Evolutionary conservation across 1,140 invertebrate genomes (phyloP), one percentile per base, ranked within the genome.

Genomic region (Heliconius eleuchia): DNA sequence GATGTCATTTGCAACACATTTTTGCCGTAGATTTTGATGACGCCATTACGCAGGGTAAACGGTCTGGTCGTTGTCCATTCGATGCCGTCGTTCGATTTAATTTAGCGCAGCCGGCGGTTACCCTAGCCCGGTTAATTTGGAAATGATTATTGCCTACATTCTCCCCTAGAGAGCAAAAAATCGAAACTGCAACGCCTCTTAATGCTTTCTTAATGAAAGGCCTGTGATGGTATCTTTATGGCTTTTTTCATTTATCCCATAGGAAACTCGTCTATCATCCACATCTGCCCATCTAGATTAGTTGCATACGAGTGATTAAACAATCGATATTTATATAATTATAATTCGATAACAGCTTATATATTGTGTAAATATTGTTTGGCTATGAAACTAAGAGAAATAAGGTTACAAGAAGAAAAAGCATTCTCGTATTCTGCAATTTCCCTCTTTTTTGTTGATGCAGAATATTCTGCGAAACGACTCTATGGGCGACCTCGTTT

Each of bases 111-210:
- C 89, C 88, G 89, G 86, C 82, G 83, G 86, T 86, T 86, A 79
- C 85, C 88, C 83, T 82, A 80, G 84, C 87, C 55, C 82, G 89
- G 87, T 91, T 93, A 91, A 93, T 93, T 91, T 89, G 85, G 88
- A 91, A 91, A 93, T 93, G 91, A 93, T 93, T 92, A 91, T 87
- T 90, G 84, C 87, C 86, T 82, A 84, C 77, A 83, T 83, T 84
- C 82, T 78, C 85, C 85, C 84, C 80, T 83, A 72, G 78, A 60
- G 71, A 72, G 85, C 84, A 86, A 89, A 86, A 87, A 84, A 85
- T 82, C 74, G 71, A 81, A 84, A 82, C 84, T 87, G 84, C 79
- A 85, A 80, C 80, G 76, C 74, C 79, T 79, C 52, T 77, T 88
- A 88, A 88, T 87, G 87, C 74, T 80, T 85, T 85, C 84, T 87